These are phyloP conservation scores for Anoplolepis gracilipes DNA, from an alignment of 1,140 invertebrate species.

Conservation along the genomic window DNA sequence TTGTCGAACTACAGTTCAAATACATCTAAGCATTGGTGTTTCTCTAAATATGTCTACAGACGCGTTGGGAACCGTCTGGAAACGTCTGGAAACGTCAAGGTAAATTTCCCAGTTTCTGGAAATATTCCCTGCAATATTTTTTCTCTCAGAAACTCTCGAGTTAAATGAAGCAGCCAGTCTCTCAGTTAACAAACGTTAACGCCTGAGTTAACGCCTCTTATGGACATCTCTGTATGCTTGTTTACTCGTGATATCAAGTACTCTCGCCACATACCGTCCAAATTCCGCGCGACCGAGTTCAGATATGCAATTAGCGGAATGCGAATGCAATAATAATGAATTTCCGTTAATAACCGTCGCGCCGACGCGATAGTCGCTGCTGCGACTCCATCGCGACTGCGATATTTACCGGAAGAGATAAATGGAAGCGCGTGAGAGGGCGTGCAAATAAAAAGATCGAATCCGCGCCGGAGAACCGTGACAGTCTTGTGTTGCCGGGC, in stretches of 20 bases:
- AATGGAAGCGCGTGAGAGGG: slow-evolving; percentile 31
- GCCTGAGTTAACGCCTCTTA: background rate
- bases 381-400: background rate
- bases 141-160: background rate
- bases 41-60: slow-evolving; percentile 17
- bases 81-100: background rate
- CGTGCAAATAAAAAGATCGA: slow-evolving; percentile 41
- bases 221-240: slow-evolving; percentile 3
- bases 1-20: slow-evolving; percentile 36
- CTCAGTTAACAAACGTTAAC: background rate
- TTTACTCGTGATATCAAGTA: slow-evolving; percentile 50
- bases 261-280: too few relatives aligned
- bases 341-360: slow-evolving; percentile 72
- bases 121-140: background rate
- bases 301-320: slow-evolving; percentile 71
- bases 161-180: background rate
- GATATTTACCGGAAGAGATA: slow-evolving; percentile 56
- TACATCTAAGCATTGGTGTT: background rate
- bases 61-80: slow-evolving; percentile 15
- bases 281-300: slow-evolving; percentile 33
- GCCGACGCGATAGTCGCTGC: too few relatives aligned
- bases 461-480: slow-evolving; percentile 20
- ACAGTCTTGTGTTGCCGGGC: slow-evolving; percentile 6
- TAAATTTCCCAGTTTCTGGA: background rate
- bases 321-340: slow-evolving; percentile 74